Conservation (phyloP, 2,113 vertebrate genomes). For the Chascanopsetta lugubris region DNA sequence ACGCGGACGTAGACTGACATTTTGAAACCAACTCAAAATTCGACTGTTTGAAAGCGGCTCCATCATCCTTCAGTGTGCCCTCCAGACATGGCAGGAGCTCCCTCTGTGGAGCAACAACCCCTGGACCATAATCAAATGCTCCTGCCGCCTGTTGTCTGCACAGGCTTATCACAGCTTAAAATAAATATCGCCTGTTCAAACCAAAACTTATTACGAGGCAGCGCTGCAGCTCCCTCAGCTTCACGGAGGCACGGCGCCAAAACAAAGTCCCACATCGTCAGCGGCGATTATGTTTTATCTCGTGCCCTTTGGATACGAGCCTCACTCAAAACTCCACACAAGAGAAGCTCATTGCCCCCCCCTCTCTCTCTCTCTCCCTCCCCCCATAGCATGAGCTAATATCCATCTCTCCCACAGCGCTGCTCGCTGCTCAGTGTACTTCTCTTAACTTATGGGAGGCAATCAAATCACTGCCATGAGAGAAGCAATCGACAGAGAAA, state of each 20-base stretch:
- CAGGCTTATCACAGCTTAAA: slow-evolving; percentile 23
- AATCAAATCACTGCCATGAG: slow-evolving; percentile 72
- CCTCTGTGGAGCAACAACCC: too few species aligned
- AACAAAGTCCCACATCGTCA: slow-evolving; percentile 39
- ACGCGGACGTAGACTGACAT: too few species aligned
- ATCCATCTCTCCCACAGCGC: slow-evolving; percentile 32
- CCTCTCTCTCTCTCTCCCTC: slow-evolving; percentile 1
- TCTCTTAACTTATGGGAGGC: slow-evolving; percentile 56
- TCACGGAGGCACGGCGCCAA: slow-evolving; percentile 6
- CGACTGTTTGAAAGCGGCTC: not conserved
- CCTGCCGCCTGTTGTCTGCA: slow-evolving; percentile 1
- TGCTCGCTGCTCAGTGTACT: slow-evolving; percentile 46
- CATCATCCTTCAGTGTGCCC: not conserved
- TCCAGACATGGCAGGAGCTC: not conserved
- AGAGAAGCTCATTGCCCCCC: slow-evolving; percentile 15
- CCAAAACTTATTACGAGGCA: slow-evolving; percentile 26
- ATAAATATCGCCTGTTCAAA: slow-evolving; percentile 16
- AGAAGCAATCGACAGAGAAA: slow-evolving; percentile 63
- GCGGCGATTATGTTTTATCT: slow-evolving; percentile 42
- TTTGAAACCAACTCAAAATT: not conserved
- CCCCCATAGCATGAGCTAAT: slow-evolving; percentile 23
- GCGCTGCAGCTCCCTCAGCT: slow-evolving; percentile 16
- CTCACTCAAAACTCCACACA: slow-evolving; percentile 38
- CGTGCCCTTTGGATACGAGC: slow-evolving; percentile 35
- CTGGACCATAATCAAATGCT: not conserved